Base-by-base conservation (phyloP, 2,888 invertebrate genomes). In the Brachypalpus laphriformis region DNA sequence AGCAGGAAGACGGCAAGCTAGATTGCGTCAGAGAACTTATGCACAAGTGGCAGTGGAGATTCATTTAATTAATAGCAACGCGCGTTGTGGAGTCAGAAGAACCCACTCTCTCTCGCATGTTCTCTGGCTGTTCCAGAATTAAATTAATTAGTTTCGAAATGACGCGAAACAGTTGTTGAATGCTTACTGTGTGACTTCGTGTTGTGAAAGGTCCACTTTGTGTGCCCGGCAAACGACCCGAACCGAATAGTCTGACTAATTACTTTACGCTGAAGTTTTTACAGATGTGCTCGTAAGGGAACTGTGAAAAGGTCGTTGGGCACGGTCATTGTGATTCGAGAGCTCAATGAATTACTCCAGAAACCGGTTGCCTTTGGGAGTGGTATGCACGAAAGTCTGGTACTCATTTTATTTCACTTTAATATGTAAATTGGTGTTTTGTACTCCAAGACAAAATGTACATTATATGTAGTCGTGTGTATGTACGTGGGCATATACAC, bases 11-110 rank as follows among this genome's bases (percentile, higher is more conserved):
- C 70, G 20, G 42, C 54, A 54, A 37, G 28, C 45, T 22, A 42
- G 49, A 71, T 82, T 72, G 47, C 77, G 77, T 68, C 77, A 82
- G 31, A 16, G 54, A 61, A 54, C 34, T 72, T 59, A 72, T 68
- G 14, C 34, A 18, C 42, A 61, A 72, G 65, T 61, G 77, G 22
- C 25, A 34, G 57, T 40, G 66, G 59, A 66, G 80, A 72, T 80
- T 59, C 70, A 63, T 42, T 37, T 70, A 75, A 82, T 70, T 57
- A 70, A 82, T 22, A 63, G 56, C 47, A 31, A 66, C 18, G 59
- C 59, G 42, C 45, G 51, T 68, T 63, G 57, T 18, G 22, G 37
- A 37, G 22, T 28, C 8, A 9, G 14, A 18, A 9, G 40, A n/a
- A 54, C n/a, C 31, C 42, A 8, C 37, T n/a, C 5, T 0, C 25